These are phyloP conservation scores for Lagorchestes hirsutus DNA, from an alignment of 2,797 vertebrate genomes.

Conservation along the genomic window DNA sequence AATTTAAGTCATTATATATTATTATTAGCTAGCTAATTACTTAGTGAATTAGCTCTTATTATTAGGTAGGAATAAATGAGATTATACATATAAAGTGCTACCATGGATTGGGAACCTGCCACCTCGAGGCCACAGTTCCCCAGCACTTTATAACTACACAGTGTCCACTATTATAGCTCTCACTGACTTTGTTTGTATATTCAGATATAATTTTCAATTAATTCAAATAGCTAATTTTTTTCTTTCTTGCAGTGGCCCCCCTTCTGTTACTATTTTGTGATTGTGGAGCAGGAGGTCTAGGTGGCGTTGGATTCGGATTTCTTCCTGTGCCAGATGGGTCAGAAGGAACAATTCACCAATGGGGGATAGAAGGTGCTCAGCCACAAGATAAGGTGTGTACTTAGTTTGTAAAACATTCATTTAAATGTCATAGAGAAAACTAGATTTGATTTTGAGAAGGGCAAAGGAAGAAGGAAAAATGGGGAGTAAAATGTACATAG, in stretches of 20 bases:
- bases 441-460: not conserved
- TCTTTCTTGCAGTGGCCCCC: constrained; percentile 83
- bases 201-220: not conserved
- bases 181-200: not conserved
- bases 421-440: not conserved
- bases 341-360: constrained; percentile 87
- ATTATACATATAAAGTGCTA: not conserved
- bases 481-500: not conserved
- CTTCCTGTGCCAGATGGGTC: constrained; percentile 88
- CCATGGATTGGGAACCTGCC: too few species aligned
- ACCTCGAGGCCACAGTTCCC: too few species aligned
- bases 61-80: not conserved
- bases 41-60: not conserved
- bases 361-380: constrained; percentile 89
- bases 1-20: not conserved
- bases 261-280: constrained; percentile 85
- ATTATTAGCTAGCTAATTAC: not conserved
- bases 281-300: constrained; percentile 72
- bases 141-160: not conserved
- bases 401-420: constrained; percentile 54
- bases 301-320: constrained; percentile 83
- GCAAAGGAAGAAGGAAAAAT: not conserved
- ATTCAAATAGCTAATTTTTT: constrained; percentile 4
- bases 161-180: not conserved
- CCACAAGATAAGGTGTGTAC: constrained; percentile 88